Evolutionary conservation across 1,140 invertebrate genomes (phyloP).

Genomic region (Zaprionus taronus): DNA sequence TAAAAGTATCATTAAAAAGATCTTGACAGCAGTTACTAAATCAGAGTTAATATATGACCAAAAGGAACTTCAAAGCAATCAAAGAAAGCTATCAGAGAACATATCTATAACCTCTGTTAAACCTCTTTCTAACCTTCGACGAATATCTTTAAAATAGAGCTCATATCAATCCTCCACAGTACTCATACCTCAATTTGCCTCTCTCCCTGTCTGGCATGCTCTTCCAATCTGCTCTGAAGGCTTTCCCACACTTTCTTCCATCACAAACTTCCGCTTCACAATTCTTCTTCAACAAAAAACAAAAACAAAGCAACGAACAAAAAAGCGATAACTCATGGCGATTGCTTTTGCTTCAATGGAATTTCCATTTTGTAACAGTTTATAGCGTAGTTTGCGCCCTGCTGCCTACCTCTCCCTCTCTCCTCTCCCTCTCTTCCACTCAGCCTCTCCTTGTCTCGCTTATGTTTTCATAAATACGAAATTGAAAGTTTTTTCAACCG

Average conservation of each 20-base stretch:
- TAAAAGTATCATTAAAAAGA: too few relatives aligned
- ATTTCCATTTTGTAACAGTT: conserved; percentile 78
- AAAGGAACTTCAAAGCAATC: too few relatives aligned
- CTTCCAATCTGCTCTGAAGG: conserved; percentile 1
- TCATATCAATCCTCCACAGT: background rate
- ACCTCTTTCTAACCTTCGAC: background rate
- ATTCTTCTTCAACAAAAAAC: conserved; percentile 25
- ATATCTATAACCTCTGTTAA: background rate
- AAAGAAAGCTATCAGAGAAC: too few relatives aligned
- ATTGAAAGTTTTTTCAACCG: conserved; percentile 78
- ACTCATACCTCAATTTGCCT: background rate
- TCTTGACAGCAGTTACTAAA: too few relatives aligned
- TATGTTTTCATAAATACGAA: conserved; percentile 74
- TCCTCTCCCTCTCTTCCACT: background rate
- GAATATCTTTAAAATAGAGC: background rate
- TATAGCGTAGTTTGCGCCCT: conserved; percentile 49
- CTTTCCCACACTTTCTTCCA: conserved; percentile 32
- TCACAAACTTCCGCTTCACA: conserved; percentile 35
- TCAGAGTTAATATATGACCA: too few relatives aligned
- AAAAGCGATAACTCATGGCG: conserved; percentile 48
- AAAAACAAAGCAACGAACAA: conserved; percentile 3
- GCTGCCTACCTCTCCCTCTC: background rate
- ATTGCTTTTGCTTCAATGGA: conserved; percentile 73
- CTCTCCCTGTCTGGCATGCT: background rate
- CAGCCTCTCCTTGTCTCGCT: conserved; percentile 14